phyloP scores from a whole-genome alignment of 2,113 vertebrate genomes.

The Ariopsis seemanni region DNA sequence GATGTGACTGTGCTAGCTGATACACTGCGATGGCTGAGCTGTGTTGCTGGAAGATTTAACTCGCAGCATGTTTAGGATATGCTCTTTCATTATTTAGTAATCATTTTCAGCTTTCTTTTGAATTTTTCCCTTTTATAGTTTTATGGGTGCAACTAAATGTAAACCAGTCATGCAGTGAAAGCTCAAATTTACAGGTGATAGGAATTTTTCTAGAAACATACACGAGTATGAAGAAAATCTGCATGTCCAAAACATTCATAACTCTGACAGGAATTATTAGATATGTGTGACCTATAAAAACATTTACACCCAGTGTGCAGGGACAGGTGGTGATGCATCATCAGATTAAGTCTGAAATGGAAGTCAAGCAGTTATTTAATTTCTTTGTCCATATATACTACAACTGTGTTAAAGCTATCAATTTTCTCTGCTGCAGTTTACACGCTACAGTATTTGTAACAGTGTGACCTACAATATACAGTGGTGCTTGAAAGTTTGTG shows the following conservation, averaged over 20 bases:
- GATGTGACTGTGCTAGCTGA: background rate
- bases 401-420: background rate
- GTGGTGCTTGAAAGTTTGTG: too few species aligned
- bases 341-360: background rate
- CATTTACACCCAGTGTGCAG: background rate
- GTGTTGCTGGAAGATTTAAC: background rate
- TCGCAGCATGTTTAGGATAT: background rate
- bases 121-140: background rate
- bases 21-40: background rate
- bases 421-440: background rate
- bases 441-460: background rate
- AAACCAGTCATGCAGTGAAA: background rate
- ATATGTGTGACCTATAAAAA: background rate
- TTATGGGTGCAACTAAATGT: background rate
- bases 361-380: background rate
- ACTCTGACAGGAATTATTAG: background rate
- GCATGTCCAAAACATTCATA: background rate
- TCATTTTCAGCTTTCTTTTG: background rate
- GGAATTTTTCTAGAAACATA: background rate
- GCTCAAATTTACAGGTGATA: background rate
- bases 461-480: conserved; percentile 11
- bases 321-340: background rate
- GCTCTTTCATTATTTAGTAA: background rate
- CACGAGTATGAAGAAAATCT: background rate
- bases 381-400: background rate